Evolutionary conservation across 2,113 vertebrate species (phyloP).

Genomic region (Scortum barcoo): DNA sequence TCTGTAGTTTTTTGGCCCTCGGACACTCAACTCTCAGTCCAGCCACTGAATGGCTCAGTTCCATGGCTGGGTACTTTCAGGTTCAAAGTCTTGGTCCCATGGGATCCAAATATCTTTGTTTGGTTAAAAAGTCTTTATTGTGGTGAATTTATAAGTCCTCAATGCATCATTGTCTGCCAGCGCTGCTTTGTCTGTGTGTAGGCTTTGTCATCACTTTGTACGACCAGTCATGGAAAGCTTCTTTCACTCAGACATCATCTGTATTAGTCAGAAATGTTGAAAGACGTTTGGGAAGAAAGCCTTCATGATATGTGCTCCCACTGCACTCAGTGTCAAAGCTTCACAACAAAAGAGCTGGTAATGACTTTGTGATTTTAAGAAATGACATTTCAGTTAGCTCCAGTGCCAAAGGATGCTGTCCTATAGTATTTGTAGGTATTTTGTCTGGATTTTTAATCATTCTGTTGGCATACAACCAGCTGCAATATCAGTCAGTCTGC

Average conservation of each 20-base stretch:
- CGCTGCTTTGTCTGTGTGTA: not conserved
- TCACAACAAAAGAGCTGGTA: not conserved
- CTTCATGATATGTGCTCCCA: not conserved
- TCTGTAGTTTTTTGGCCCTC: slow-evolving; percentile 69
- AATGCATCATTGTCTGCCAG: slow-evolving; percentile 9
- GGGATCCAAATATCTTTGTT: slow-evolving; percentile 38
- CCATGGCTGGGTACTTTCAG: slow-evolving; percentile 48
- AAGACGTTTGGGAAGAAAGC: slow-evolving; percentile 10
- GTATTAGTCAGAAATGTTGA: slow-evolving; percentile 17
- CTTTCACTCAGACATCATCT: slow-evolving; percentile 1
- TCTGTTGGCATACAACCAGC: not conserved
- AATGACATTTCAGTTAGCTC: not conserved
- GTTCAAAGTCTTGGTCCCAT: slow-evolving; percentile 44
- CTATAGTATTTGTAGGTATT: not conserved
- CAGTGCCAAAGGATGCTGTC: not conserved
- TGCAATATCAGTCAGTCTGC: not conserved
- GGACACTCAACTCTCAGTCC: slow-evolving; percentile 56
- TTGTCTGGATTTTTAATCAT: not conserved
- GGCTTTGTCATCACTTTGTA: slow-evolving; percentile 14
- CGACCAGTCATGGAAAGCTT: slow-evolving; percentile 28
- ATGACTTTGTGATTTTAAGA: slow-evolving; percentile 1
- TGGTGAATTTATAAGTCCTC: not conserved
- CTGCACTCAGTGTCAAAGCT: not conserved
- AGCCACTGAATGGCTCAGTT: slow-evolving; percentile 47
- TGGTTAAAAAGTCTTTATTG: slow-evolving; percentile 19